These are phyloP conservation scores for Rhinophrynus dorsalis DNA, from an alignment of 2,797 vertebrate species.

Conservation along the genomic window DNA sequence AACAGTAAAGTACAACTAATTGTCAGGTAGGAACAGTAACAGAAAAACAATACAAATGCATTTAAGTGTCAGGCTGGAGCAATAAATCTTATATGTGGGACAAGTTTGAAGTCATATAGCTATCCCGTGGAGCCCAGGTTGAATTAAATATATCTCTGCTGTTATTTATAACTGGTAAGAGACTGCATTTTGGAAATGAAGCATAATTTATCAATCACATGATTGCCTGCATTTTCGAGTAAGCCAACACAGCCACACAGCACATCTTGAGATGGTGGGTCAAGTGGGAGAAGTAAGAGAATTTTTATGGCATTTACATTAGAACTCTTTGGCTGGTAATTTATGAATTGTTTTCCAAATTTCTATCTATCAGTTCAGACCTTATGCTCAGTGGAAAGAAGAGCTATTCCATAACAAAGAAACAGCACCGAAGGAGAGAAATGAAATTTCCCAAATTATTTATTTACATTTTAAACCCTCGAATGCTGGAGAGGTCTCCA, in stretches of 20 bases:
- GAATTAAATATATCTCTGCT: slow-evolving; percentile 4
- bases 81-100: slow-evolving; percentile 2
- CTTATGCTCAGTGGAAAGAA: too few species aligned
- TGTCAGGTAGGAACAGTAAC: background rate
- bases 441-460: too few species aligned
- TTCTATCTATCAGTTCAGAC: too few species aligned
- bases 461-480: too few species aligned
- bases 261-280: too few species aligned
- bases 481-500: too few species aligned
- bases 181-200: slow-evolving; percentile 17
- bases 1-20: slow-evolving; percentile 3
- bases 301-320: too few species aligned
- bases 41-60: background rate
- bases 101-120: background rate
- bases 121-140: background rate
- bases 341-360: too few species aligned
- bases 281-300: too few species aligned
- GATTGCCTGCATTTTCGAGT: slow-evolving; percentile 12
- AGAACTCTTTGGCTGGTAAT: too few species aligned
- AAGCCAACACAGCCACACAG: background rate
- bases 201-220: slow-evolving; percentile 27
- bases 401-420: too few species aligned
- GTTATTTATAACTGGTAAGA: slow-evolving; percentile 26
- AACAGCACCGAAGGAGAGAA: too few species aligned
- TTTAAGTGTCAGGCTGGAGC: background rate